Evolutionary conservation across 2,888 invertebrate species (phyloP).

Genomic region (Drosophila lacicola): DNA sequence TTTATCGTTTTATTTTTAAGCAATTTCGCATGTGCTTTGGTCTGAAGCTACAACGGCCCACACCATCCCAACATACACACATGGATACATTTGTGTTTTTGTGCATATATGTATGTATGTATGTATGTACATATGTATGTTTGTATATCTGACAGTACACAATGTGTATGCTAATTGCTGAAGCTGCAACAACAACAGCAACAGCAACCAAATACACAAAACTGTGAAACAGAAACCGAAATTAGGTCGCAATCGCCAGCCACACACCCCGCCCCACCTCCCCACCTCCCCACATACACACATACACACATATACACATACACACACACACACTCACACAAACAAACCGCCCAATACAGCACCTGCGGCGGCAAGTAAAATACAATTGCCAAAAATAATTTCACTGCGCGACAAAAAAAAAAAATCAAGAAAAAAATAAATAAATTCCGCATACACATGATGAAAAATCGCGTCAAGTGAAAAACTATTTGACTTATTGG

Average conservation of each 20-base stretch:
- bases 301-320: too few species aligned
- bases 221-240: conserved; percentile 57
- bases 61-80: conserved; percentile 12
- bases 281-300: not conserved
- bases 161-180: conserved; percentile 53
- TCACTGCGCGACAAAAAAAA: conserved; percentile 59
- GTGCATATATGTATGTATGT: not conserved
- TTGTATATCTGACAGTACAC: conserved; percentile 12
- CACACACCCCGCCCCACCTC: not conserved
- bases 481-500: conserved; percentile 79
- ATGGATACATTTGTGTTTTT: not conserved
- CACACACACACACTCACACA: not conserved
- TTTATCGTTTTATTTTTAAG: conserved; percentile 36
- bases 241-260: conserved; percentile 61
- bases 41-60: conserved; percentile 36
- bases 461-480: conserved; percentile 64
- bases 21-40: conserved; percentile 14
- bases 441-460: conserved; percentile 22
- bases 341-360: conserved; percentile 14
- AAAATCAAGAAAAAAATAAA: conserved; percentile 10
- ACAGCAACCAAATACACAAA: conserved; percentile 20
- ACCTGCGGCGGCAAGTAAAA: conserved; percentile 50
- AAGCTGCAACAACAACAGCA: conserved; percentile 26
- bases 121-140: not conserved
- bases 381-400: conserved; percentile 79